Base-by-base conservation (phyloP, 2,797 vertebrate genomes). In the Gouania willdenowi region DNA sequence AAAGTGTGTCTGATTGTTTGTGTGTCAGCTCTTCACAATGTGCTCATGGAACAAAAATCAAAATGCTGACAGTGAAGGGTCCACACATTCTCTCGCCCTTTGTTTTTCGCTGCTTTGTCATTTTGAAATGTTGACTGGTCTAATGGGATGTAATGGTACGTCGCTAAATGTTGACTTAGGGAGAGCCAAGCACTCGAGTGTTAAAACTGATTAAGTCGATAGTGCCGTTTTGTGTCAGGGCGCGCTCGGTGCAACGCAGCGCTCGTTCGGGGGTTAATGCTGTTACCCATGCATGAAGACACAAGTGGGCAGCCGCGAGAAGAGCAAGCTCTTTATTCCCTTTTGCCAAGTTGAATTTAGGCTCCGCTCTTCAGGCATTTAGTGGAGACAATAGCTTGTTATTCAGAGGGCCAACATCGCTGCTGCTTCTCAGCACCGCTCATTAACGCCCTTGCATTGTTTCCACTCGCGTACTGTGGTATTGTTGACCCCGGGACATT, bases 381-480 rank as follows among this genome's bases (percentile, higher is more conserved):
- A 68, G 79, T 76, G 68, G 49, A 71, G 62, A 79, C 75, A 83
- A 75, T 57, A 56, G 68, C 79, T 66, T 73, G 66, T 85, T 83
- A 78, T 72, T 77, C 66, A 37, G 26, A 39, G 49, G 45, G 36
- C 33, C 54, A 33, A 14, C 28, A 26, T 32, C 28, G 37, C 30
- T 20, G 40, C 43, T 28, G 37, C 30, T 20, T 40, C 43, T 60
- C 60, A 71, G 71, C 41, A 24, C 17, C 4, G 49, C 49, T 66
- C 44, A 75, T 79, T 70, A 69, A 41, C 50, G 22, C 41, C 21
- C 10, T 48, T 4, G 25, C 34, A 26, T 35, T 46, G 39, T 23
- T 25, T 31, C 41, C 35, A 54, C 37, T 65, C 47, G 29, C 19
- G n/a, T n/a, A n/a, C n/a, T n/a, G n/a, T n/a, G n/a, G n/a, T n/a